These are phyloP conservation scores for Serilophus lunatus DNA, from an alignment of 2,113 vertebrate genomes.

Conservation along the genomic window DNA sequence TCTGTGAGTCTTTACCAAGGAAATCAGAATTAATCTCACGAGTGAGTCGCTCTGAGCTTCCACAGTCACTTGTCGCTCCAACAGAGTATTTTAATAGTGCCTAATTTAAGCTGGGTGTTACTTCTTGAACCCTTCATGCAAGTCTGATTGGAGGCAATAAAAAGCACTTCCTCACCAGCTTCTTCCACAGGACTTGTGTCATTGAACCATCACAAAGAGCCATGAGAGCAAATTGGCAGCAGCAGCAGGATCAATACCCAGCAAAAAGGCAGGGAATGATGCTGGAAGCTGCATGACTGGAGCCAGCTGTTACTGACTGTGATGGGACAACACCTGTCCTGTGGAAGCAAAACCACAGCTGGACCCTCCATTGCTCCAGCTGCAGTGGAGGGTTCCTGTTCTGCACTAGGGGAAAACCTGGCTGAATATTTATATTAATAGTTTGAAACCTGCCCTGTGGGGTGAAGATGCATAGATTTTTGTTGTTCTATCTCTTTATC, in stretches of 20 bases:
- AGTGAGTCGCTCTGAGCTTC: neutral
- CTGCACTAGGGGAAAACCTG: neutral
- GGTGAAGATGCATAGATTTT: neutral
- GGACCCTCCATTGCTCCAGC: rapidly evolving
- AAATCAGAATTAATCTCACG: neutral
- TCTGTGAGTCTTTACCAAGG: neutral
- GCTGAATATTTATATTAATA: rapidly evolving
- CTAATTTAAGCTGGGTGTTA: neutral
- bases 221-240: rapidly evolving
- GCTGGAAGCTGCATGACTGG: neutral
- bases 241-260: neutral
- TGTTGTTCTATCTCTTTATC: neutral
- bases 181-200: neutral
- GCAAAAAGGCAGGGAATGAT: rapidly evolving
- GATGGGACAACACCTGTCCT: neutral
- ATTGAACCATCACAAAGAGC: rapidly evolving
- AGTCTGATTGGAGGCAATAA: neutral
- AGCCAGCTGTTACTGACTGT: neutral
- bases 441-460: neutral
- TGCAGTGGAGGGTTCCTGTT: rapidly evolving
- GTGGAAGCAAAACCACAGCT: neutral
- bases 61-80: neutral
- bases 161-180: neutral
- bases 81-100: neutral
- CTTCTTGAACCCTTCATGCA: neutral